Evolutionary conservation across 2,113 vertebrate genomes (phyloP), one percentile per base, ranked within the genome.

Genomic region (Macquaria australasica): DNA sequence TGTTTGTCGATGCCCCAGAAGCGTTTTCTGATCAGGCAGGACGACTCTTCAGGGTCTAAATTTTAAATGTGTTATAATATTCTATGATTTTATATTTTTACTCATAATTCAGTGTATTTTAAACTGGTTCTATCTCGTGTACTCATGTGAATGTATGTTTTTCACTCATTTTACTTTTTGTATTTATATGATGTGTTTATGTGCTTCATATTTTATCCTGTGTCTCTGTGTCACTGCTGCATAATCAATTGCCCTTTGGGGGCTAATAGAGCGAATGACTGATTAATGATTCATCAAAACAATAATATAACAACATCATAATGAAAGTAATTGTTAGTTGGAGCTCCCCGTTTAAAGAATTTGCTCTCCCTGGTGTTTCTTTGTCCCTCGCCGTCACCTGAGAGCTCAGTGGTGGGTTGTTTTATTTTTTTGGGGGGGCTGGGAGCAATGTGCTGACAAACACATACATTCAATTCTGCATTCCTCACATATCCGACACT

Each of bases 401-500:
- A 87, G 83, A 87, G 86, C 79, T 72, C 31, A 12, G 23, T 59
- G 88, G 66, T 53, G 64, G 59, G 77, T 87, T 88, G 67, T 87
- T 92, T 89, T 31, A n/a, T n/a, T n/a, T n/a, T n/a, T n/a, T n/a
- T n/a, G n/a, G n/a, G 28, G 28, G 28, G 28, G 2, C 28, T 31
- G 28, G 63, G 55, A 81, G 66, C 73, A 89, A 93, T 86, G 90
- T 91, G 90, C 91, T 91, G 90, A 91, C 86, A 87, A 86, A 88
- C 78, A 88, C 78, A 66, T 41, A 73, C 56, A 21, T 14, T 25
- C 85, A 88, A 67, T 73, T 58, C 66, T 39, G 76, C 88, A 93
- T 94, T 93, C 92, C 92, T 88, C 63, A 41, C 91, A 90, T 93
- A 84, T 89, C 55, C 82, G 55, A 83, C 84, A 86, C 39, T 77